These are phyloP conservation scores for Abramis brama DNA, from an alignment of 2,113 vertebrate genomes.

Conservation along the genomic window DNA sequence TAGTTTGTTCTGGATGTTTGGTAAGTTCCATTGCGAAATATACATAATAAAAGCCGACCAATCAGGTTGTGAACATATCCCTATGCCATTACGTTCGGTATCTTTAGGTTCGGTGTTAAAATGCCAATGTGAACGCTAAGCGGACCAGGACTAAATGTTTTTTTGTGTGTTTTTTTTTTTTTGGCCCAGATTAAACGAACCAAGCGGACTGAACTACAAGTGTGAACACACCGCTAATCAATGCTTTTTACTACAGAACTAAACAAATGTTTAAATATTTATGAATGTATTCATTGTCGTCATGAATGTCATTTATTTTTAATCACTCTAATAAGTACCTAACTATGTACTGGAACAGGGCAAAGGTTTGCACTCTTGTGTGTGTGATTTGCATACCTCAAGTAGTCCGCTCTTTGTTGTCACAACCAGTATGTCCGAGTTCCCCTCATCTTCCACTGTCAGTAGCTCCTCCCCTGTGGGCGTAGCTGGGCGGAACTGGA, in stretches of 20 bases:
- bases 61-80: too few relatives aligned
- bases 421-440: slow-evolving; percentile 97
- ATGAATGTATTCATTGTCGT: not conserved
- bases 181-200: too few relatives aligned
- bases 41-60: too few relatives aligned
- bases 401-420: slow-evolving; percentile 94
- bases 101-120: too few relatives aligned
- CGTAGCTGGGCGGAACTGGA: slow-evolving; percentile 92
- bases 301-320: too few relatives aligned
- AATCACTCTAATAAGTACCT: not conserved
- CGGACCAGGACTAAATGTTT: too few relatives aligned
- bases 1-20: too few relatives aligned
- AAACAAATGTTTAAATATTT: not conserved
- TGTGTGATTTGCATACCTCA: slow-evolving; percentile 78
- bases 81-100: too few relatives aligned
- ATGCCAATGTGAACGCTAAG: too few relatives aligned
- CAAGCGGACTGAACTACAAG: too few relatives aligned
- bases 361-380: not conserved
- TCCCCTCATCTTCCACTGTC: slow-evolving; percentile 95
- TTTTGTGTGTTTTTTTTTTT: too few relatives aligned
- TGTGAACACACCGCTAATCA: not conserved
- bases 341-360: not conserved
- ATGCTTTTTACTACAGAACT: not conserved
- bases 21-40: too few relatives aligned
- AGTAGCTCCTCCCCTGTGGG: slow-evolving; percentile 91